Percentiles rank a stretch among this genome's conserved stretches.
phyloP scores from a whole-genome alignment of 2,113 vertebrate species.

The Scomber colias region DNA sequence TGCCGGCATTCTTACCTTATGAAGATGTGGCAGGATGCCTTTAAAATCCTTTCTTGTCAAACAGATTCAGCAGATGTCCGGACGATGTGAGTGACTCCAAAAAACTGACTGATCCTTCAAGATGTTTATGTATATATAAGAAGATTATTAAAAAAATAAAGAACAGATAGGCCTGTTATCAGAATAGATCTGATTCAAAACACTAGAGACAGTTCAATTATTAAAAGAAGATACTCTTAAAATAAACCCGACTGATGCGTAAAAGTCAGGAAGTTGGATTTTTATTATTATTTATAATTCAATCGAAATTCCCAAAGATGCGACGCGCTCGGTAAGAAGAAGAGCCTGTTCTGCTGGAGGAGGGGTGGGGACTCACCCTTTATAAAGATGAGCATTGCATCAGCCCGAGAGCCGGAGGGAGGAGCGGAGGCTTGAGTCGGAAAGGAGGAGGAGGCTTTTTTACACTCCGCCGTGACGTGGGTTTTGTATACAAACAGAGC shows the following conservation, averaged over 20 bases:
- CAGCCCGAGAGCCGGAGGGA: constrained; percentile 54
- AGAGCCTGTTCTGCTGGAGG: constrained; percentile 48
- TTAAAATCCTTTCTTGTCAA: constrained; percentile 50
- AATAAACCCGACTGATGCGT: background rate
- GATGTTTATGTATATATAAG: too few relatives aligned
- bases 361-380: constrained; percentile 58
- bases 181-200: constrained; percentile 1
- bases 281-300: background rate
- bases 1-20: constrained; percentile 67
- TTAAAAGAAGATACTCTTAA: background rate
- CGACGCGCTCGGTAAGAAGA: background rate
- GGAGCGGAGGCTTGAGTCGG: background rate
- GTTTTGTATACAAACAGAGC: constrained; percentile 84
- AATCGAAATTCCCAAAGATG: constrained; percentile 29
- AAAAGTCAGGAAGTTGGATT: constrained; percentile 12
- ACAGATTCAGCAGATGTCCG: constrained; percentile 34
- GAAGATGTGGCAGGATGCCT: constrained; percentile 30
- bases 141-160: background rate
- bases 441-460: constrained; percentile 2
- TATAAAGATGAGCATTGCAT: constrained; percentile 82
- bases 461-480: constrained; percentile 43
- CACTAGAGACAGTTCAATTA: background rate
- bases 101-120: constrained; percentile 3
- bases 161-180: background rate
- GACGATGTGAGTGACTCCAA: constrained; percentile 26